Base-by-base conservation (phyloP, 2,797 vertebrate species). In the Enteromius paludinosus region DNA sequence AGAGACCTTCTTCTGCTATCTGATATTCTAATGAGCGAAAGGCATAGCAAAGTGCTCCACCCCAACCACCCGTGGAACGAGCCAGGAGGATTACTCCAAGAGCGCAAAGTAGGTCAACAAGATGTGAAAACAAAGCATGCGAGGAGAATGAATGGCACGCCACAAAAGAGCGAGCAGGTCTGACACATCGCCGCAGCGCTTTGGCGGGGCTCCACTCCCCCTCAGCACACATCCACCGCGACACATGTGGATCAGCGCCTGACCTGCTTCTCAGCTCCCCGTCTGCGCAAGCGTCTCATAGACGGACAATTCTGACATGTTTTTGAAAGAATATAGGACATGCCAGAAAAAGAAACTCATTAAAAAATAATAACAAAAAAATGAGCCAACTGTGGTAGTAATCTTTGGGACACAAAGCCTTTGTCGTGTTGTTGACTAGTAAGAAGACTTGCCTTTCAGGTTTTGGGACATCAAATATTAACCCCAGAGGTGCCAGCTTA, bases 251-350 rank as follows among this genome's bases (percentile, higher is more conserved):
- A 68, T 77, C 28, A 79, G 69, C 20, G 49, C 52, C 61, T 94
- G 93, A 95, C 93, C 92, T 90, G 90, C 89, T 94, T 93, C 91
- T 91, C 87, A 68, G 78, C 70, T 88, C 69, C 92, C 90, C 91
- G 89, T 92, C 91, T 92, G 91, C 1, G 5, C 0, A 2, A 45
- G 56, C 87, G 82, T 91, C 11, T 10, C 25, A 64, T 59, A 66
- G 33, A 65, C 49, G 52, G 62, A 59, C 70, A 79, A 72, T 69
- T 84, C 79, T 82, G 68, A 82, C 45, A 71, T 78, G 59, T 86
- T 82, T 83, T 81, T 75, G 79, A 78, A 87, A 20, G 47, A 89
- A 86, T 83, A 81, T 87, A 83, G 86, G 86, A 72, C 86, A 85
- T 82, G 23, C 85, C 52, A 45, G 69, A 73, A 79, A 83, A 83